Evolutionary conservation across 2,113 vertebrate species (phyloP).

Genomic region (Poeciliopsis retropinna): DNA sequence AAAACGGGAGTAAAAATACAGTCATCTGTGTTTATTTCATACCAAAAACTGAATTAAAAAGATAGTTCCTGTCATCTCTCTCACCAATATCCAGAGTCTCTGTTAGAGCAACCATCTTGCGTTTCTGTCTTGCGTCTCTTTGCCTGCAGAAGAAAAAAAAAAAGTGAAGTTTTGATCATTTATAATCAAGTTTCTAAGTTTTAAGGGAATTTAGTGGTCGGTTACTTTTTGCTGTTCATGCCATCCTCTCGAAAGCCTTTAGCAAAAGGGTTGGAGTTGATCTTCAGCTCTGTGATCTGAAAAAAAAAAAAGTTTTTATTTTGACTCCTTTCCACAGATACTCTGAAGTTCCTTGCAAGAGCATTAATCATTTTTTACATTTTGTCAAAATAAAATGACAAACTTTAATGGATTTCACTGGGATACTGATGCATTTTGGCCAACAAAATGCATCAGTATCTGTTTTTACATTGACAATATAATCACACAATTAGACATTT

Average conservation of each 20-base stretch:
- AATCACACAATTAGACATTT: too few species aligned
- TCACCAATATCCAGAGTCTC: slow-evolving; percentile 78
- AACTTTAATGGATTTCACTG: not conserved
- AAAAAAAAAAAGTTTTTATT: not conserved
- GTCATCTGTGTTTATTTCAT: not conserved
- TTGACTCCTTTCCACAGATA: not conserved
- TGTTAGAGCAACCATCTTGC: slow-evolving; percentile 59
- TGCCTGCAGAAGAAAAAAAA: slow-evolving; percentile 64
- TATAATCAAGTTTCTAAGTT: not conserved
- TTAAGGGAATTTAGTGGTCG: not conserved
- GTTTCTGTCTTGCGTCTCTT: slow-evolving; percentile 80
- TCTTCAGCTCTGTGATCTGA: slow-evolving; percentile 82
- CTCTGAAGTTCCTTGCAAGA: not conserved
- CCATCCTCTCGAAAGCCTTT: slow-evolving; percentile 81
- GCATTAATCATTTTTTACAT: too few species aligned
- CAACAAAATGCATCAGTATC: too few species aligned
- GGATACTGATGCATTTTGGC: too few species aligned
- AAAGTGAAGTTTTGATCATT: not conserved
- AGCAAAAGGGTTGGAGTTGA: slow-evolving; percentile 81
- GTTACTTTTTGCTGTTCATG: slow-evolving; percentile 83
- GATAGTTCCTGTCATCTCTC: not conserved
- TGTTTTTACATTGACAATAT: too few species aligned
- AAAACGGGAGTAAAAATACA: not conserved
- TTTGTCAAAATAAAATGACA: not conserved
- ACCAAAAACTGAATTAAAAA: not conserved